A percentile compares a stretch with the other conserved stretches of the same genome.
These are phyloP conservation scores for Eonycteris spelaea DNA, from an alignment of 2,113 vertebrate genomes.

Conservation along the genomic window DNA sequence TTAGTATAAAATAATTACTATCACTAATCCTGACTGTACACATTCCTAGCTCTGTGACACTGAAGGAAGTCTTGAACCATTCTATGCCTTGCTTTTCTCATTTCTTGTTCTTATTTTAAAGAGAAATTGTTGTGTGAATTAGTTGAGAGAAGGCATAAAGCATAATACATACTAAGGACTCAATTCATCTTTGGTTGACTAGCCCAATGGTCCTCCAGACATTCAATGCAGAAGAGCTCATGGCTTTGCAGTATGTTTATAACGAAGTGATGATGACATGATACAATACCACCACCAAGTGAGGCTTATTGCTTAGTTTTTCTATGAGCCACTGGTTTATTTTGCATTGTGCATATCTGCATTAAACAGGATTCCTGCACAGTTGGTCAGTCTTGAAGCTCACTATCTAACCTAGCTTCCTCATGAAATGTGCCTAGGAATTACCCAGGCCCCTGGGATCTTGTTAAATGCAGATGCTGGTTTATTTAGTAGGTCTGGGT, in stretches of 20 bases:
- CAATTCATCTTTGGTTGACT: background rate
- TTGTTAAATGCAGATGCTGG: background rate
- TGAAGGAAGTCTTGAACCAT: background rate
- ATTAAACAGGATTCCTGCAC: background rate
- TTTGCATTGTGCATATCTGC: background rate
- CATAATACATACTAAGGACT: background rate
- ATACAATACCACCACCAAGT: no score
- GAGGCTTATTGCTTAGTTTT: background rate
- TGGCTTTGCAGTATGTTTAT: background rate
- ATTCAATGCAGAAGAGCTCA: background rate
- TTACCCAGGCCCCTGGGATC: background rate
- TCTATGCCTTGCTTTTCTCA: background rate
- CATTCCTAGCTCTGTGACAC: background rate
- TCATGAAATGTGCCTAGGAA: accelerated
- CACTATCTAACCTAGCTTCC: background rate
- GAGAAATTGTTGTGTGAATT: background rate
- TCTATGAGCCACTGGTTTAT: background rate
- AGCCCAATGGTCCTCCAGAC: background rate
- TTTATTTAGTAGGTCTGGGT: background rate
- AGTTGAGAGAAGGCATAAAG: background rate
- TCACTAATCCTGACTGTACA: background rate
- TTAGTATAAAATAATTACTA: background rate
- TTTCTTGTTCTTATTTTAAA: background rate
- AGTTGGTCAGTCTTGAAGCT: background rate
- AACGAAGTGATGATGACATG: no score